Evolutionary conservation across 2,888 invertebrate genomes (phyloP).

Genomic region (Dynastes maya): DNA sequence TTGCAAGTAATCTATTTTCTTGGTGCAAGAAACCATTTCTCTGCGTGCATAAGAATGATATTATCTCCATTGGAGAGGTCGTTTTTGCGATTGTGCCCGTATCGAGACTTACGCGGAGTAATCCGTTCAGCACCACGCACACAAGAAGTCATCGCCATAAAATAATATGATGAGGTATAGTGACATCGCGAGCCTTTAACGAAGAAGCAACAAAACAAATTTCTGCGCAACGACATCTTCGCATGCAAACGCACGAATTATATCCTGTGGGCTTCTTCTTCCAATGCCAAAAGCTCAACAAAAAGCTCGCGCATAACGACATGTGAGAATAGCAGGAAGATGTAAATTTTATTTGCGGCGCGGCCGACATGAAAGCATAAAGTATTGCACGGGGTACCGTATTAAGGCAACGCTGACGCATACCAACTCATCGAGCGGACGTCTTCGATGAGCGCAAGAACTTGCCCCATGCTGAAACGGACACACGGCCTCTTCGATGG

Average conservation of each 20-base stretch:
- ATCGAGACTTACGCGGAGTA: neutral
- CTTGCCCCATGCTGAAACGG: slow-evolving; percentile 36
- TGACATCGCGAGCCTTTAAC: slow-evolving; percentile 22
- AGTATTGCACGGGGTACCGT: slow-evolving; percentile 45
- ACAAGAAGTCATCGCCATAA: slow-evolving; percentile 30
- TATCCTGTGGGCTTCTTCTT: slow-evolving; percentile 9
- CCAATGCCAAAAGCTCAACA: slow-evolving; percentile 13
- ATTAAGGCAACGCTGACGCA: slow-evolving; percentile 46
- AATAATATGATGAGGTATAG: slow-evolving; percentile 39
- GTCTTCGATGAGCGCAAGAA: slow-evolving; percentile 40
- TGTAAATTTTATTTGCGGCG: slow-evolving; percentile 45
- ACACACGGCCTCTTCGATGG: slow-evolving; percentile 16
- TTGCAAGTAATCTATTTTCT: no score
- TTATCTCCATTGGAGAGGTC: neutral
- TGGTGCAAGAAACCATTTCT: no score
- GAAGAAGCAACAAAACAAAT: slow-evolving; percentile 36
- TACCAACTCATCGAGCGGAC: slow-evolving; percentile 41
- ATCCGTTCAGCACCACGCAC: neutral
- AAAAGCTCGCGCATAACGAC: slow-evolving; percentile 30
- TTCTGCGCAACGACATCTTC: slow-evolving; percentile 15
- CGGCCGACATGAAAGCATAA: slow-evolving; percentile 42
- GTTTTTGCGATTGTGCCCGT: slow-evolving; percentile 4
- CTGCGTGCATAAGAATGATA: neutral
- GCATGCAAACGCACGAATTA: slow-evolving; percentile 45
- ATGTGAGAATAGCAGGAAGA: slow-evolving; percentile 41